Evolutionary conservation across 2,113 vertebrate genomes (phyloP).

Genomic region (Gobius niger): DNA sequence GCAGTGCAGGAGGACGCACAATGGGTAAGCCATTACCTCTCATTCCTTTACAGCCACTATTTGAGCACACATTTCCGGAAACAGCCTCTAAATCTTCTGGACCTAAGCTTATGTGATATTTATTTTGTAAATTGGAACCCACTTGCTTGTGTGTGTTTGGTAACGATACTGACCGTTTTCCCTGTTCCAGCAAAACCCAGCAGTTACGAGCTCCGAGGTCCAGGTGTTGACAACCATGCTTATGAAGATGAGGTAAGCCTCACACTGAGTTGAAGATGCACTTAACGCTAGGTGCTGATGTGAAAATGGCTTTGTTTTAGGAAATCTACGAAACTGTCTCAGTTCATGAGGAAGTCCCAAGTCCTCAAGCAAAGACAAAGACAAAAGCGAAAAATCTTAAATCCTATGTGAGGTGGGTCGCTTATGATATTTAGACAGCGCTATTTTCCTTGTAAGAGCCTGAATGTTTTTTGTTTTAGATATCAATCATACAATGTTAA

Average conservation of each 20-base stretch:
- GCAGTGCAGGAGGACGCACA: conserved; percentile 51
- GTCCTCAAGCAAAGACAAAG: conserved; percentile 5
- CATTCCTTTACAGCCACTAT: conserved; percentile 15
- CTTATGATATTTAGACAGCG: neutral
- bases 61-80: neutral
- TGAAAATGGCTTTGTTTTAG: conserved; percentile 39
- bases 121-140: conserved; percentile 20
- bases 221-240: conserved; percentile 64
- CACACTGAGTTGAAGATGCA: neutral
- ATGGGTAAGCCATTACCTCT: conserved; percentile 75
- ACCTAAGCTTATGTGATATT: conserved; percentile 13
- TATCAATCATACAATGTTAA: no score
- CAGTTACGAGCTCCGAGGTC: conserved; percentile 21
- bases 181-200: conserved; percentile 61
- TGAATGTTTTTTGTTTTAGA: no score
- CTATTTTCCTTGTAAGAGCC: no score
- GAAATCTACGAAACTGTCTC: conserved; percentile 33
- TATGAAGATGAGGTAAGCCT: conserved; percentile 68
- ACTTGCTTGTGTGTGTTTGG: conserved; percentile 9
- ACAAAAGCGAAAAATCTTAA: conserved; percentile 40
- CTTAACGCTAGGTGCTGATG: neutral
- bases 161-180: no score
- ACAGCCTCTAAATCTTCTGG: neutral
- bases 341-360: conserved; percentile 4
- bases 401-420: conserved; percentile 66